phyloP scores from a whole-genome alignment of 2,888 invertebrate genomes.

The Drosophila anomalipes region DNA sequence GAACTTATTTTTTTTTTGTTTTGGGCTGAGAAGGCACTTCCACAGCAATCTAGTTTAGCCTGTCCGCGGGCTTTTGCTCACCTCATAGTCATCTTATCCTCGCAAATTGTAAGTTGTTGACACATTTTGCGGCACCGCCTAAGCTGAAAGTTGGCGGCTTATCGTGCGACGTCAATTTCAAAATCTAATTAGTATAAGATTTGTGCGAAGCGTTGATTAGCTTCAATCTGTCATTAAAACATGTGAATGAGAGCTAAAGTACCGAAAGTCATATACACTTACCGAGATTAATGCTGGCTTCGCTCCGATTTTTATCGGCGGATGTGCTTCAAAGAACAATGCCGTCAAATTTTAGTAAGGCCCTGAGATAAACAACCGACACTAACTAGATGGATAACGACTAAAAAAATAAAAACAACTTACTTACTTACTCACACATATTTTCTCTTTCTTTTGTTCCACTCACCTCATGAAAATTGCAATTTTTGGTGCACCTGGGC shows the following conservation, averaged over 20 bases:
- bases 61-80: neutral
- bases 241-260: conserved; percentile 21
- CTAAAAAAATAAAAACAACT: neutral
- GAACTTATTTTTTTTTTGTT: conserved; percentile 13
- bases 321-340: conserved; percentile 47
- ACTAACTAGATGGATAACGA: conserved; percentile 20
- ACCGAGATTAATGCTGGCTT: conserved; percentile 1
- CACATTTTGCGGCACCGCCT: conserved; percentile 47
- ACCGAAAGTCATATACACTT: conserved; percentile 14
- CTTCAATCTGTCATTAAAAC: conserved; percentile 52
- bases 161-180: conserved; percentile 51
- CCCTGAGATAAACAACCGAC: conserved; percentile 38
- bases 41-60: neutral
- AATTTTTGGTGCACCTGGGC: conserved; percentile 69
- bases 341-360: conserved; percentile 24
- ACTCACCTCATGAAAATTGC: conserved; percentile 63
- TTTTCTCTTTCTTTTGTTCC: conserved; percentile 75
- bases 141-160: conserved; percentile 54
- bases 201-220: conserved; percentile 68
- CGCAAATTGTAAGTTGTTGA: conserved; percentile 31
- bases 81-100: neutral
- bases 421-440: conserved; percentile 19
- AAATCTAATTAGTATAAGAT: conserved; percentile 74
- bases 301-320: conserved; percentile 41
- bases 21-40: neutral